A percentile compares a stretch with the other conserved stretches of the same genome.
phyloP scores from a whole-genome alignment of 2,113 vertebrate genomes.

The Xyliphius kryptos region DNA sequence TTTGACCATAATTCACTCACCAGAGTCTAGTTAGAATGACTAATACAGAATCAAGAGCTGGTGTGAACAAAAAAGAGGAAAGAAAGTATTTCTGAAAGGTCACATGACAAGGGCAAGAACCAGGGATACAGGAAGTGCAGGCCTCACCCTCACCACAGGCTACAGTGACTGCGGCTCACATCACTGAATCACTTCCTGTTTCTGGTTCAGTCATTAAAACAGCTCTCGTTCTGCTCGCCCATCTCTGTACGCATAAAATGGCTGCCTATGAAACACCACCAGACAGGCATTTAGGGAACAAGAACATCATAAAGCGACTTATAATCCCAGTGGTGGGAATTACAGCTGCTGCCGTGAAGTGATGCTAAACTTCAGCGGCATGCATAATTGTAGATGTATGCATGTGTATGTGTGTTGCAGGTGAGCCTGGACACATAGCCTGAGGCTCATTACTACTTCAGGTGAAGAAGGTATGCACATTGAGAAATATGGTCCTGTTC shows the following conservation, averaged over 20 bases:
- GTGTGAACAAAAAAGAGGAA: background rate
- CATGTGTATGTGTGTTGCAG: constrained; percentile 3
- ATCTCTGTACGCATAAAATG: constrained; percentile 55
- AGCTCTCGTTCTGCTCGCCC: constrained; percentile 53
- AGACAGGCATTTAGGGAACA: constrained; percentile 11
- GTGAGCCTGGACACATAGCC: constrained; percentile 20
- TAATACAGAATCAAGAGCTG: constrained; percentile 19
- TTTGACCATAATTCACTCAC: constrained; percentile 5
- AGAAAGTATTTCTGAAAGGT: constrained; percentile 25
- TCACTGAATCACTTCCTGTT: constrained; percentile 69
- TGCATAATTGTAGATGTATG: too few species aligned
- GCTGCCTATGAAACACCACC: constrained; percentile 48
- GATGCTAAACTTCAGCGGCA: constrained; percentile 8
- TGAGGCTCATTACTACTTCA: too few species aligned
- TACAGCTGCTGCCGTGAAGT: background rate
- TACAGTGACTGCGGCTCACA: constrained; percentile 44
- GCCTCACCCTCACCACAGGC: constrained; percentile 32
- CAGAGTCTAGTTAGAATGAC: constrained; percentile 13
- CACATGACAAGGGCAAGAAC: too few species aligned
- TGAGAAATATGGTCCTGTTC: constrained; percentile 11
- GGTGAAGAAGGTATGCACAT: constrained; percentile 6
- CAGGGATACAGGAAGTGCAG: constrained; percentile 36
- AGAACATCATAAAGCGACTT: constrained; percentile 14
- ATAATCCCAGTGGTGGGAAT: background rate
- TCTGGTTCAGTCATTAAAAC: constrained; percentile 64